Evolutionary conservation across 2,113 vertebrate genomes (phyloP), one percentile per base, ranked within the genome.

Genomic region (Hoplias malabaricus): DNA sequence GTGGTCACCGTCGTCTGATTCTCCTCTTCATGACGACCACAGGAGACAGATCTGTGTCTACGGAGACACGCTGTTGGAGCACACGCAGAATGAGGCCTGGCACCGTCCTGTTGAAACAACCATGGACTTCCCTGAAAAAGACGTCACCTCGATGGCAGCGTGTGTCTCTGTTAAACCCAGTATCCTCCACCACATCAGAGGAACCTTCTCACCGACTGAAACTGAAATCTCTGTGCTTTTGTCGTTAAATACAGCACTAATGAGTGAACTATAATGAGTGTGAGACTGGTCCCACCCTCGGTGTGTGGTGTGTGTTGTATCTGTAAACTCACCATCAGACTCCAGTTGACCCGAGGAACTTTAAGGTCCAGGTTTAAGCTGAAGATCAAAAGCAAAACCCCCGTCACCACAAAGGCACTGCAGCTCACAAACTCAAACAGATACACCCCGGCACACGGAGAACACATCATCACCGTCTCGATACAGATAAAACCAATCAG

Each of bases 351-450:
- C 70, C 97, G 97, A 4, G 93, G 94, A 89, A 99, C 93, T 89
- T 95, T 94, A 80, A 89, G 90, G 86, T 98, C 94, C 75, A 99
- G 93, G 83, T 93, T 96, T 71, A 98, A 93, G 72, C 93, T 92
- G 93, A 99, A 98, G 86, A 98, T 88, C 79, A 98, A 87, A 83
- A 99, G 93, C 73, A 99, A 90, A 77, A 94, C 93, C 40, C 96
- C 95, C 0, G 97, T 98, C 80, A 98, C 94, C 84, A 98, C 95
- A 54, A 95, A 94, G 0, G 95, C 94, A 77, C 95, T 98, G 82
- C 97, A 99, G 94, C 98, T 99, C 82, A 98, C 98, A 81, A 99
- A 99, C 91, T 99, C 98, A 3, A 98, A 99, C 87, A 99, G 97
- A 90, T 99, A 99, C 80, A 99, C 94, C 50, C 95, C 96, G 85